Evolutionary conservation across 64 coral and sea anemone species (phyloP).

Genomic region (Montipora sp.): DNA sequence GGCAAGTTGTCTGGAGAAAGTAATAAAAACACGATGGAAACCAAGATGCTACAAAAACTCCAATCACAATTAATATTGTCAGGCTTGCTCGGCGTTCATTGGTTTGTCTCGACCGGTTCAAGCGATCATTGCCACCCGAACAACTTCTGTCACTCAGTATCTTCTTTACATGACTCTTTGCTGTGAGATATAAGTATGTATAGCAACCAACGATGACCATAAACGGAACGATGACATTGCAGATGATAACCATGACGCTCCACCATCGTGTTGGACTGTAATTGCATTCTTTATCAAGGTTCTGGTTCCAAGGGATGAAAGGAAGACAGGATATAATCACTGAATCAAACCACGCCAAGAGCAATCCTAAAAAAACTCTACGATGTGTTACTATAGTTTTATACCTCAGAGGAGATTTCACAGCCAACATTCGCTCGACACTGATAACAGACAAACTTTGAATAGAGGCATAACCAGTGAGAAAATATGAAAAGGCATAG

Average conservation of each 20-base stretch:
- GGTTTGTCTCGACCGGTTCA: slow-evolving; percentile 53
- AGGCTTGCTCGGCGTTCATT: slow-evolving; percentile 88
- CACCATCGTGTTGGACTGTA: slow-evolving; percentile 88
- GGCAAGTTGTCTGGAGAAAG: slow-evolving; percentile 77
- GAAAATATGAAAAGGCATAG: slow-evolving; percentile 96
- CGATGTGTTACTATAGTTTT: slow-evolving; percentile 63
- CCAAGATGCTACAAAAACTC: slow-evolving; percentile 82
- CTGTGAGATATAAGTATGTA: slow-evolving; percentile 78
- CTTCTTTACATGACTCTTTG: slow-evolving; percentile 64
- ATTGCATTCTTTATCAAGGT: slow-evolving; percentile 59
- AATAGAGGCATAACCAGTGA: slow-evolving; percentile 89
- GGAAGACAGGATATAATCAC: slow-evolving; percentile 68
- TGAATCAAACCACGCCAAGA: neutral
- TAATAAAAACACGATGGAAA: slow-evolving; percentile 95
- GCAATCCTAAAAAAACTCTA: slow-evolving; percentile 58
- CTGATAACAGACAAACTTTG: slow-evolving; percentile 87
- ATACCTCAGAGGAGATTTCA: slow-evolving; percentile 77
- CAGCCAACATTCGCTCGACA: slow-evolving; percentile 77
- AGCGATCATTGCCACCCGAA: neutral
- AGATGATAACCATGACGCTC: slow-evolving; percentile 87
- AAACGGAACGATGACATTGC: slow-evolving; percentile 86
- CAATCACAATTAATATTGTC: slow-evolving; percentile 96
- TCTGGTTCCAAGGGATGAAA: slow-evolving; percentile 74
- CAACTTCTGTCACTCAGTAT: slow-evolving; percentile 46
- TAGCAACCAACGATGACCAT: slow-evolving; percentile 80